phyloP scores from a whole-genome alignment of 2,888 invertebrate species.

The Platerodrilus igneus region DNA sequence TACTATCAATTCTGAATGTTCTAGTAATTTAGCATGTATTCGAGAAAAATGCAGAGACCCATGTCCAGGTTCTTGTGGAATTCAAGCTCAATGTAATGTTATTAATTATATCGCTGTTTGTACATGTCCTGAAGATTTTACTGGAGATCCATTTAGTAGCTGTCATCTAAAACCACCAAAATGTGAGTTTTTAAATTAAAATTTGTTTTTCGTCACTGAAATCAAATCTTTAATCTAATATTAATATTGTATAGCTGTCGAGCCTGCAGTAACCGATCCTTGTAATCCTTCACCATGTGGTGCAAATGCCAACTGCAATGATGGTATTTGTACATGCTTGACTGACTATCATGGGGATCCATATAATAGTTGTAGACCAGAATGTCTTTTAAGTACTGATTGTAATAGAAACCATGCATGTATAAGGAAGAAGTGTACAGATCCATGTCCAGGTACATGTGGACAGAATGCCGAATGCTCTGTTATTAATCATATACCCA shows the following conservation, averaged over 20 bases:
- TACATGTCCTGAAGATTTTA: constrained; percentile 57
- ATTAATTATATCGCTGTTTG: constrained; percentile 65
- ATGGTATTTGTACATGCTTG: constrained; percentile 47
- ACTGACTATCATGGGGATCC: constrained; percentile 48
- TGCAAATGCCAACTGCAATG: constrained; percentile 63
- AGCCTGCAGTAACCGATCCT: constrained; percentile 47
- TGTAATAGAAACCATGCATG: constrained; percentile 48
- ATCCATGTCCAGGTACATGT: constrained; percentile 52
- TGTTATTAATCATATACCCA: constrained; percentile 47
- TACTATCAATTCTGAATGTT: constrained; percentile 53
- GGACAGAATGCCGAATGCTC: constrained; percentile 51
- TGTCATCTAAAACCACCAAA: constrained; percentile 40
- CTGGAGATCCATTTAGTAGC: constrained; percentile 57
- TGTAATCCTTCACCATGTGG: constrained; percentile 64
- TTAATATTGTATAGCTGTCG: no score
- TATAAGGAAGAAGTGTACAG: constrained; percentile 48
- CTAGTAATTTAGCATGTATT: constrained; percentile 51
- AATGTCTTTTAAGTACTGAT: constrained; percentile 49
- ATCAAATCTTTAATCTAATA: constrained; percentile 12
- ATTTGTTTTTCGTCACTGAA: not conserved
- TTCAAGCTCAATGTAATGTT: constrained; percentile 59
- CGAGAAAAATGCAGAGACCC: constrained; percentile 60
- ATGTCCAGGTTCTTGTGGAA: constrained; percentile 61
- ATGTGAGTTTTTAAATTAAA: no score
- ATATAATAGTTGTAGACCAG: constrained; percentile 48